Percentiles rank a stretch among this genome's conserved stretches.
phyloP scores from a whole-genome alignment of 1,140 invertebrate species.

The Papilio xuthus region DNA sequence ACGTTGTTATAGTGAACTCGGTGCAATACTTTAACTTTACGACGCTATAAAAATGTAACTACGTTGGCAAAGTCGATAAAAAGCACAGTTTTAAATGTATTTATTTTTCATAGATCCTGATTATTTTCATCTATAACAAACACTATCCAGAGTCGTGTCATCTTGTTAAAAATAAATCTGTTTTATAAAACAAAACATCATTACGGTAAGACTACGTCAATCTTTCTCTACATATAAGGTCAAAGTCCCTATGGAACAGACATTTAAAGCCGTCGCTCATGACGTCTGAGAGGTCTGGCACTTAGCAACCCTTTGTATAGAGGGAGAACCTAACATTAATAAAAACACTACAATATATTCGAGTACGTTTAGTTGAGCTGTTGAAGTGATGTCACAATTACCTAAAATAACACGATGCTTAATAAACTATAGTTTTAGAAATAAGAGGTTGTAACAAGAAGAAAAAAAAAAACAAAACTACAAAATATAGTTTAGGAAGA shows the following conservation, averaged over 20 bases:
- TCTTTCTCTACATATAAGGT: background rate
- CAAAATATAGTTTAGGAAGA: too few species aligned
- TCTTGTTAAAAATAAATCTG: background rate
- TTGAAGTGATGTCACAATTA: background rate
- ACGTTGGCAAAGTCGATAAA: background rate
- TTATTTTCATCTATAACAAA: background rate
- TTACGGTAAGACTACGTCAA: background rate
- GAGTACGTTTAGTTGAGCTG: background rate
- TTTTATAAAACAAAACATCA: background rate
- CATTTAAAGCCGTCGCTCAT: constrained; percentile 1
- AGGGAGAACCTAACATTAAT: constrained; percentile 12
- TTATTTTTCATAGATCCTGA: background rate
- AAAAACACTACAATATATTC: constrained; percentile 7
- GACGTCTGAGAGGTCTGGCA: constrained; percentile 7
- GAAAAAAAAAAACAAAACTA: too few species aligned
- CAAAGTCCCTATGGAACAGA: background rate
- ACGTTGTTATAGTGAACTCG: background rate
- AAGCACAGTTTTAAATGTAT: background rate
- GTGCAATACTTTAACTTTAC: constrained; percentile 1
- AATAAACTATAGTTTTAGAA: background rate
- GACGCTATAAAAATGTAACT: constrained; percentile 6
- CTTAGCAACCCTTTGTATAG: constrained; percentile 21
- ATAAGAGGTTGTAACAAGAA: too few species aligned
- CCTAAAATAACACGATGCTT: background rate
- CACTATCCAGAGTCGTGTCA: background rate